Evolutionary conservation across 1,140 invertebrate genomes (phyloP).

Genomic region (Matsumurasca onukii): DNA sequence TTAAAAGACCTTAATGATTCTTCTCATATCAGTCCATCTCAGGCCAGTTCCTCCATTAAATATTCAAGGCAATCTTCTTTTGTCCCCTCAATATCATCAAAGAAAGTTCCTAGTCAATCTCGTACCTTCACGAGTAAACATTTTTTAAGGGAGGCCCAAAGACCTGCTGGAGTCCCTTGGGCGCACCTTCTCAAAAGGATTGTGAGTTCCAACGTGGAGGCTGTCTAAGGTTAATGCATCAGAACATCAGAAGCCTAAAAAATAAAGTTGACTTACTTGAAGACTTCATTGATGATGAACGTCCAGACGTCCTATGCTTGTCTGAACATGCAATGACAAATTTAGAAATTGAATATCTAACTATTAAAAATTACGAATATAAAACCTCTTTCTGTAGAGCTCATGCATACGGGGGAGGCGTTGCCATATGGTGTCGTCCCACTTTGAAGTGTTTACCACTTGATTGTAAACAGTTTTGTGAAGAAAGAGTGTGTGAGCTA

Average conservation of each 20-base stretch:
- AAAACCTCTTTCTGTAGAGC: background rate
- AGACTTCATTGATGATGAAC: background rate
- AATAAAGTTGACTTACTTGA: background rate
- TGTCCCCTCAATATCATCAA: too few species aligned
- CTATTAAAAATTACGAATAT: background rate
- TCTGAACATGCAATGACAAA: background rate
- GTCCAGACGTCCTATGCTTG: slow-evolving; percentile 4
- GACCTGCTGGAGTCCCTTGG: background rate
- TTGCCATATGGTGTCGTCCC: background rate
- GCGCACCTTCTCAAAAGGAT: background rate
- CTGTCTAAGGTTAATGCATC: background rate
- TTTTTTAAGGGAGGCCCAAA: slow-evolving; percentile 1
- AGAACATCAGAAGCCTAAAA: slow-evolving; percentile 1
- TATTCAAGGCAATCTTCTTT: too few species aligned
- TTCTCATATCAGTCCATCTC: too few species aligned
- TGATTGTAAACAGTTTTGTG: background rate
- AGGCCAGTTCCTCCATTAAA: too few species aligned
- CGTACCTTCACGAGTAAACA: slow-evolving; percentile 1
- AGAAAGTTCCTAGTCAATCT: too few species aligned
- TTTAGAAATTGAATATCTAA: background rate
- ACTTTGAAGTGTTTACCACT: background rate
- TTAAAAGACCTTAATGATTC: too few species aligned
- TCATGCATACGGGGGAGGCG: background rate
- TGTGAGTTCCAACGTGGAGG: background rate
- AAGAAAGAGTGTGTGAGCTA: background rate